A percentile compares a stretch with the other conserved stretches of the same genome.
phyloP scores from a whole-genome alignment of 2,888 invertebrate species.

The Spialia ferax region DNA sequence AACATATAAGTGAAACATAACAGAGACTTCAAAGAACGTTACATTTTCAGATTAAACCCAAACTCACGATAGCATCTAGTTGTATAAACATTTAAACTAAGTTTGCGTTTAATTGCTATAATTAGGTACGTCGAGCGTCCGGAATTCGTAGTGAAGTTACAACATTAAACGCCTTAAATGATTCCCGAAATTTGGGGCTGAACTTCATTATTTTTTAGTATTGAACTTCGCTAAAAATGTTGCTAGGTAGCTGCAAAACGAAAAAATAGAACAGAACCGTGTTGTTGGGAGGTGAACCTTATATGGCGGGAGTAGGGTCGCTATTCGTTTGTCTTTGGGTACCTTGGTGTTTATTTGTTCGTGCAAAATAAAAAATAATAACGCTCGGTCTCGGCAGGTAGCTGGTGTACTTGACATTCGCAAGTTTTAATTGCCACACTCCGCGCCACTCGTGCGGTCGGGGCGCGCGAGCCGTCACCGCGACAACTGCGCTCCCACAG shows the following conservation, averaged over 20 bases:
- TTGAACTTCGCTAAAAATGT: conserved; percentile 41
- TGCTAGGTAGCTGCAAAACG: conserved; percentile 42
- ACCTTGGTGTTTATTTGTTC: conserved; percentile 56
- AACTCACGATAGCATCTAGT: conserved; percentile 27
- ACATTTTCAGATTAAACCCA: conserved; percentile 18
- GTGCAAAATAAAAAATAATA: conserved; percentile 74
- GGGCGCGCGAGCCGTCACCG: conserved; percentile 58
- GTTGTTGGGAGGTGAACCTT: neutral
- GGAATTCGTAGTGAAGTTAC: neutral
- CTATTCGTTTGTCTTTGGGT: conserved; percentile 5
- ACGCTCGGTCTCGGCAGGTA: conserved; percentile 60
- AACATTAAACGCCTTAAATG: conserved; percentile 23
- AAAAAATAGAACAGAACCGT: neutral
- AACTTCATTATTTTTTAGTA: neutral
- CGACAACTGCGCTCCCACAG: conserved; percentile 63
- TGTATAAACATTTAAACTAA: conserved; percentile 25
- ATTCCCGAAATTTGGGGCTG: conserved; percentile 8
- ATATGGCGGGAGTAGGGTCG: neutral
- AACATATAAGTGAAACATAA: no score
- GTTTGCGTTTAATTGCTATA: conserved; percentile 36
- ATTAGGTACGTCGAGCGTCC: conserved; percentile 27
- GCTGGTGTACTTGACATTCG: conserved; percentile 76
- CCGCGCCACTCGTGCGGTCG: conserved; percentile 70
- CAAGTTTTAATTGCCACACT: conserved; percentile 85
- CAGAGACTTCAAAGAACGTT: conserved; percentile 15